phyloP scores from a whole-genome alignment of 2,888 invertebrate species.

The Lasioglossum zephyrum region DNA sequence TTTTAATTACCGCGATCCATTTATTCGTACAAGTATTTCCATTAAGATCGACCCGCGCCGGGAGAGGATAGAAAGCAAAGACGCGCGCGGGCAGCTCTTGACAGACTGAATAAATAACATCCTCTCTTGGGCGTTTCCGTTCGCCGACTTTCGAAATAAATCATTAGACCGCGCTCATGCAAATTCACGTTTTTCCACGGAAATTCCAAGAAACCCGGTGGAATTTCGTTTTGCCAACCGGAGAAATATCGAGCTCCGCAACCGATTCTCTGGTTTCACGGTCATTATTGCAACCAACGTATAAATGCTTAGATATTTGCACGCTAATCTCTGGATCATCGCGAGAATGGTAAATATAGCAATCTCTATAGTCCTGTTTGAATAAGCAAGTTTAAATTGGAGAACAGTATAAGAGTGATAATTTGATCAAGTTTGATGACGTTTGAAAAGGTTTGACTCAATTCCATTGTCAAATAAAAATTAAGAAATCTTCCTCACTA shows the following conservation, averaged over 20 bases:
- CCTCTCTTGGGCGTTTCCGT: background rate
- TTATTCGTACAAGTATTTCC: background rate
- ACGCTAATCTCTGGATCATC: background rate
- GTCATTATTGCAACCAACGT: background rate
- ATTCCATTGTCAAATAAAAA: too few species aligned
- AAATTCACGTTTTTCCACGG: slow-evolving; percentile 2
- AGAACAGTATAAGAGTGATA: background rate
- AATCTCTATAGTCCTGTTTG: background rate
- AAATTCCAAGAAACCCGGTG: background rate
- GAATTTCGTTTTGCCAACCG: background rate
- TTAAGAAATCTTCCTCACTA: too few species aligned
- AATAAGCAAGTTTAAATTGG: background rate
- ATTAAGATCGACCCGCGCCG: background rate
- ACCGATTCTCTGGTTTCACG: background rate
- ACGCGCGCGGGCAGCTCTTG: background rate
- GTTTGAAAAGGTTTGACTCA: background rate
- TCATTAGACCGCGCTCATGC: slow-evolving; percentile 1
- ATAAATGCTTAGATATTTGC: background rate
- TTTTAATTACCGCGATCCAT: background rate
- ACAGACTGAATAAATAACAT: slow-evolving; percentile 13
- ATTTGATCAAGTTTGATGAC: background rate
- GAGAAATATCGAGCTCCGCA: background rate
- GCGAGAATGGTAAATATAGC: background rate
- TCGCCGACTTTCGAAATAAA: slow-evolving; percentile 8
- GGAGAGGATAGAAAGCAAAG: background rate